Base-by-base conservation (phyloP, 2,888 invertebrate species). In the Pyrrhia umbra region DNA sequence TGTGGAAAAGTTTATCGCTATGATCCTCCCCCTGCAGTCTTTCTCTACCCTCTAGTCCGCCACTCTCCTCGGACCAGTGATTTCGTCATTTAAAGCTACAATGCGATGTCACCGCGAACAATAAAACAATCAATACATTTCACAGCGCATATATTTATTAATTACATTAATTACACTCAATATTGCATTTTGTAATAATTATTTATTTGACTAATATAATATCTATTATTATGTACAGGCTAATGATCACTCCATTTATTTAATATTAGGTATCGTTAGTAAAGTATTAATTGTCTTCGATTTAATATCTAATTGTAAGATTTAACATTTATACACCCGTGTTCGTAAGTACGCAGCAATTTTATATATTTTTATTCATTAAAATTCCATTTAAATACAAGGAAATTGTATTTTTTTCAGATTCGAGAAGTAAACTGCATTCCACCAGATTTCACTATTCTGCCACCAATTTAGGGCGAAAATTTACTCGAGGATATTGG, bases 141-240 rank as follows among this genome's bases (percentile, higher is more conserved):
- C 63, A 54, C 63, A 66, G 62, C 69, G 72, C 79, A 63, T 81
- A 79, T 82, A 83, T 81, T 62, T 69, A 83, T 77, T 80, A n/a
- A n/a, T n/a, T n/a, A n/a, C 71, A 82, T 78, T 80, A 81, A 80
- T 83, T 84, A 85, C 81, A 85, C 73, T 82, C 79, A 82, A 83
- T 89, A 89, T 88, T 88, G 89, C 87, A 81, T 82, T 72, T 80
- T 77, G 58, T 77, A 52, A 69, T 57, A 37, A 49, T 64, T 39
- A 37, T 73, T 50, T 47, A 57, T 70, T 55, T 42, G 34, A 1
- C 49, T 65, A 56, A 50, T n/a, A 58, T 59, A 59, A 42, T 5
- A 37, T 30, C 13, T n/a, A 2, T 45, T 67, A 59, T 25, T 72
- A 63, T 68, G 18, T 68, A 73, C 74, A 73, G 15, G 13, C 34